Percentiles rank a stretch among this genome's conserved stretches.
These are phyloP conservation scores for Spisula subtruncata DNA, from an alignment of 2,888 invertebrate species.

Conservation along the genomic window DNA sequence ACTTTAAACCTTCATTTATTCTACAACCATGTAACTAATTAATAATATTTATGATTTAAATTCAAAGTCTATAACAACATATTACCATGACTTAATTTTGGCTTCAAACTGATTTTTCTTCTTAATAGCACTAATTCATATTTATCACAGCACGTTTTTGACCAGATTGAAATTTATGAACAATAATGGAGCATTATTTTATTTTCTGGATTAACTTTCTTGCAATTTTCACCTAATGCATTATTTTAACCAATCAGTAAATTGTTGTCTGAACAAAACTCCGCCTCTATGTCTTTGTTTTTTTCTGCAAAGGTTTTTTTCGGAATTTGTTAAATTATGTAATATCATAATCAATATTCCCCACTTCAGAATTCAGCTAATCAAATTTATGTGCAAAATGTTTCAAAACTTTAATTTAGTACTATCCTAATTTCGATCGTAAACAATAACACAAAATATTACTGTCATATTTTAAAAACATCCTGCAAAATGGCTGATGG, in stretches of 20 bases:
- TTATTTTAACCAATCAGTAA: background rate
- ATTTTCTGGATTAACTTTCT: background rate
- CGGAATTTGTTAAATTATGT: background rate
- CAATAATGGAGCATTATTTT: background rate
- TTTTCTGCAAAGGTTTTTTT: background rate
- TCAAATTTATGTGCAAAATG: constrained; percentile 60
- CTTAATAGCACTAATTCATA: background rate
- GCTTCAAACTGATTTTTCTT: background rate
- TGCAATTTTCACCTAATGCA: background rate
- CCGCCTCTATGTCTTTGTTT: background rate
- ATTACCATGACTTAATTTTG: background rate
- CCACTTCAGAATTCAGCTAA: constrained; percentile 34
- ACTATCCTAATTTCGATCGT: constrained; percentile 40
- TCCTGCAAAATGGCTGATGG: constrained; percentile 28
- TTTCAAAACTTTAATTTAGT: constrained; percentile 51
- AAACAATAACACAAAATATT: constrained; percentile 48
- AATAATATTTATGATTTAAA: too few relatives aligned
- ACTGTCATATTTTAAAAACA: constrained; percentile 50
- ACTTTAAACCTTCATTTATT: background rate
- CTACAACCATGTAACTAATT: background rate
- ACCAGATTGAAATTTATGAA: background rate
- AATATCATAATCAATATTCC: constrained; percentile 38
- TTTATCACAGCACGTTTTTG: background rate
- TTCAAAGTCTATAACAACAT: background rate
- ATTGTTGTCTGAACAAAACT: background rate